Percentiles rank a stretch among this genome's conserved stretches.
Conservation (phyloP, 2,888 invertebrate genomes). For the Adela reaumurella region DNA sequence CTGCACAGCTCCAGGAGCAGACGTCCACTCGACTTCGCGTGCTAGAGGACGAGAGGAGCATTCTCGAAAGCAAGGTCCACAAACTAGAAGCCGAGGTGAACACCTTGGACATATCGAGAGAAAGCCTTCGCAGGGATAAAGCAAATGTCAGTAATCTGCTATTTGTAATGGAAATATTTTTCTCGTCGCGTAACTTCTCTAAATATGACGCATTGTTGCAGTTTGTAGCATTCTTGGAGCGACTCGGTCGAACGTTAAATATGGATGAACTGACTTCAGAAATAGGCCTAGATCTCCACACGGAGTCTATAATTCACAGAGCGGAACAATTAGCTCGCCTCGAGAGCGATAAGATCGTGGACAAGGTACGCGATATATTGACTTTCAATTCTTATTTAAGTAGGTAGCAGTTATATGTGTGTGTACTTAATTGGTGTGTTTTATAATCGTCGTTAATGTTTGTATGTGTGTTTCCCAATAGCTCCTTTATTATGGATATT, state of each 20-base stretch:
- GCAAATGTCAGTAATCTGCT: constrained; percentile 68
- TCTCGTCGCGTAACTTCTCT: not conserved
- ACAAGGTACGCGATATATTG: constrained; percentile 61
- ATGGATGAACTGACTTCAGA: constrained; percentile 81
- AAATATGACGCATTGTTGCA: constrained; percentile 30
- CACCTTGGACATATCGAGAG: constrained; percentile 66
- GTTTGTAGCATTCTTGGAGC: constrained; percentile 81
- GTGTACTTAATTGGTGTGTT: constrained; percentile 5
- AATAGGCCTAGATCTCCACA: constrained; percentile 75
- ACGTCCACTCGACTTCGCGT: constrained; percentile 61
- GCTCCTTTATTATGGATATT: constrained; percentile 68
- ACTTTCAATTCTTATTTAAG: too few relatives aligned
- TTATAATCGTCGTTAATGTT: constrained; percentile 14
- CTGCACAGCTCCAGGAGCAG: constrained; percentile 64
- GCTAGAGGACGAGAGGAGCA: constrained; percentile 72
- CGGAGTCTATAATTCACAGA: constrained; percentile 78
- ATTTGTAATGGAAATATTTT: not conserved
- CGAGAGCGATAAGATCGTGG: constrained; percentile 79
- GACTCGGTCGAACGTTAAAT: constrained; percentile 76
- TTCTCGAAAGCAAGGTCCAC: constrained; percentile 70
- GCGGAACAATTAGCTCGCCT: constrained; percentile 79
- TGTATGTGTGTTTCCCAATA: constrained; percentile 44
- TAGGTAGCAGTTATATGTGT: not conserved
- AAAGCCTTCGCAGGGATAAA: constrained; percentile 72
- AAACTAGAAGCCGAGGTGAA: constrained; percentile 78